Percentiles rank a stretch among this genome's conserved stretches.
phyloP scores from a whole-genome alignment of 2,797 vertebrate genomes.

The Acomys russatus region DNA sequence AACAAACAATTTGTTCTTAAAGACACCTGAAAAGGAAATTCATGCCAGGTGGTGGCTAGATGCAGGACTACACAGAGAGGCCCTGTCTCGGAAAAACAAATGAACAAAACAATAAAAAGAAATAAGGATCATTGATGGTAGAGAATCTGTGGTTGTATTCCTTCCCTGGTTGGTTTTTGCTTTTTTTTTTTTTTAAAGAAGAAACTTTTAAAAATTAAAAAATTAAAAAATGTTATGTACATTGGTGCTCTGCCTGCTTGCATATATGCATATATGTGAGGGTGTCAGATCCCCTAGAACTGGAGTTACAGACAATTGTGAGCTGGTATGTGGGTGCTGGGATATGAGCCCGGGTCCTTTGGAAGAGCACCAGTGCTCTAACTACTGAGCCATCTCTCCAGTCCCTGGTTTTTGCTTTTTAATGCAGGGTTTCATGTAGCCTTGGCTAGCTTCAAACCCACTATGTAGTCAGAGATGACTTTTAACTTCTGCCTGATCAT shows the following conservation, averaged over 20 bases:
- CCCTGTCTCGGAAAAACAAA: not conserved
- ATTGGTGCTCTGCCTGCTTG: too few species aligned
- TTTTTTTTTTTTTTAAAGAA: not conserved
- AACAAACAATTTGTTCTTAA: not conserved
- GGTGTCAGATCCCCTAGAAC: too few species aligned
- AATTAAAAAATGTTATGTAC: too few species aligned
- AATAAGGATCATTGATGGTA: not conserved
- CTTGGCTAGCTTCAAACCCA: not conserved
- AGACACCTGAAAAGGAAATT: constrained; percentile 7
- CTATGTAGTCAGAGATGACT: not conserved
- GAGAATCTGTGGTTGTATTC: not conserved
- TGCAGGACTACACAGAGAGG: not conserved
- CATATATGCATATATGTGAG: too few species aligned
- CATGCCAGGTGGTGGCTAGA: not conserved
- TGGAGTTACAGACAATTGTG: too few species aligned
- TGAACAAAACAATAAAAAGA: not conserved
- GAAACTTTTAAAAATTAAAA: too few species aligned
- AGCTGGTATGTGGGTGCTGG: too few species aligned
- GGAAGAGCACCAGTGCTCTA: too few species aligned
- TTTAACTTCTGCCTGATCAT: not conserved
- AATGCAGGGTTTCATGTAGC: not conserved
- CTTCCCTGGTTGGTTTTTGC: not conserved
- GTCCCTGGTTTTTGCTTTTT: not conserved
- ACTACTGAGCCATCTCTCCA: too few species aligned
- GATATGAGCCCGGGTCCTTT: too few species aligned